Evolutionary conservation across 2,113 vertebrate species (phyloP).

Genomic region (Montifringilla adamsi): DNA sequence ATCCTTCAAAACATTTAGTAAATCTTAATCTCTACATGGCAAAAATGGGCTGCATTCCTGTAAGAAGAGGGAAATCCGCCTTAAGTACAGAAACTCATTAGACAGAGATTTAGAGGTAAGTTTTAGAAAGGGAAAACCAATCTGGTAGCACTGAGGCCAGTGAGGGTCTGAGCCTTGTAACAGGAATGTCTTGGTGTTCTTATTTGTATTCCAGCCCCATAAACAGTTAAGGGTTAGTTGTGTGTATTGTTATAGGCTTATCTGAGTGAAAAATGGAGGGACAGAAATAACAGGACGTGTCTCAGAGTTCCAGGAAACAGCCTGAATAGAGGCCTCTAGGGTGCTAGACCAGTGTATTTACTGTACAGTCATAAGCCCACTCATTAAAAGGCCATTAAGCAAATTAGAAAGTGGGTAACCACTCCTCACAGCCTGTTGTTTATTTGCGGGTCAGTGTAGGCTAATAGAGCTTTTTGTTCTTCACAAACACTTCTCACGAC

Average conservation of each 20-base stretch:
- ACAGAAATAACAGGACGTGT: not conserved
- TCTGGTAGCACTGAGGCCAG: not conserved
- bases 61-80: not conserved
- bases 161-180: not conserved
- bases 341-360: constrained; percentile 7
- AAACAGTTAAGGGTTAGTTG: not conserved
- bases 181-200: not conserved
- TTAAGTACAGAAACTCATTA: not conserved
- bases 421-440: constrained; percentile 57
- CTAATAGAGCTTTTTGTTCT: constrained; percentile 61
- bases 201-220: not conserved
- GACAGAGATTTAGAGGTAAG: not conserved
- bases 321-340: not conserved
- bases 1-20: not conserved
- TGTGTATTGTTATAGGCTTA: not conserved
- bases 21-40: not conserved
- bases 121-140: not conserved
- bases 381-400: constrained; percentile 58
- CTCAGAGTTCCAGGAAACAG: not conserved
- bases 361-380: constrained; percentile 15
- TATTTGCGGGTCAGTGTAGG: constrained; percentile 54
- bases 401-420: constrained; percentile 55
- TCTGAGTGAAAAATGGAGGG: not conserved
- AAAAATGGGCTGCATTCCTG: not conserved
- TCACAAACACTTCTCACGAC: constrained; percentile 37